These are phyloP conservation scores for Chalcosyrphus nemorum DNA, from an alignment of 2,888 invertebrate species.

Conservation along the genomic window DNA sequence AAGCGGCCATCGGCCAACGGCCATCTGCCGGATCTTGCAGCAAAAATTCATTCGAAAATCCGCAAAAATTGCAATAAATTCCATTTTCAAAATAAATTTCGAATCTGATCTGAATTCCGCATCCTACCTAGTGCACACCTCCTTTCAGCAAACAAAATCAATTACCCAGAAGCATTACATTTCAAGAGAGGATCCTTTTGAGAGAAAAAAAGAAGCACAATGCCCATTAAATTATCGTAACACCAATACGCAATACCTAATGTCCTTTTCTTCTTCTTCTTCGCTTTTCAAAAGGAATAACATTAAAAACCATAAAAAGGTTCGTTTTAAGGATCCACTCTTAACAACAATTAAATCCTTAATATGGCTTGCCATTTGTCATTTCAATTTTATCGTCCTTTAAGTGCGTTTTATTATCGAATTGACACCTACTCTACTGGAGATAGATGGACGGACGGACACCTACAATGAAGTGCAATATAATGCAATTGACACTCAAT, in stretches of 20 bases:
- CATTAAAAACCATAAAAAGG: constrained; percentile 68
- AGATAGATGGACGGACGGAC: constrained; percentile 16
- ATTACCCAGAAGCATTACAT: constrained; percentile 66
- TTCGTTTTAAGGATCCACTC: constrained; percentile 65
- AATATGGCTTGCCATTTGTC: constrained; percentile 63
- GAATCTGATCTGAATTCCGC: constrained; percentile 12
- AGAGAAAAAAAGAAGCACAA: constrained; percentile 51
- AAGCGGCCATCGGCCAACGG: constrained; percentile 21
- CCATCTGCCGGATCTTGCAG: constrained; percentile 69
- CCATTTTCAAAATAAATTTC: constrained; percentile 8
- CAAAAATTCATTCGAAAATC: constrained; percentile 50
- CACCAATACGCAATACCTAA: constrained; percentile 47
- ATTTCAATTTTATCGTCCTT: constrained; percentile 67
- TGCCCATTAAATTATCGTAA: constrained; percentile 70
- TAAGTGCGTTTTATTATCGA: constrained; percentile 70
- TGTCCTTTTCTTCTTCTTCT: constrained; percentile 37
- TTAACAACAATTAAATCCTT: constrained; percentile 68
- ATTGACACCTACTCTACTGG: constrained; percentile 62
- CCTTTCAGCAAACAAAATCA: constrained; percentile 68
- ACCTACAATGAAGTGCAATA: constrained; percentile 56
- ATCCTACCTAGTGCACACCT: constrained; percentile 45
- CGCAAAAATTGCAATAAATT: constrained; percentile 63
- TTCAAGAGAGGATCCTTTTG: constrained; percentile 15
- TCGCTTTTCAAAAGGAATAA: neutral
- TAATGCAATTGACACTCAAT: constrained; percentile 71